A percentile compares a stretch with the other conserved stretches of the same genome.
Evolutionary conservation across 1,140 invertebrate species (phyloP).

Genomic region (Drosophila simulans): DNA sequence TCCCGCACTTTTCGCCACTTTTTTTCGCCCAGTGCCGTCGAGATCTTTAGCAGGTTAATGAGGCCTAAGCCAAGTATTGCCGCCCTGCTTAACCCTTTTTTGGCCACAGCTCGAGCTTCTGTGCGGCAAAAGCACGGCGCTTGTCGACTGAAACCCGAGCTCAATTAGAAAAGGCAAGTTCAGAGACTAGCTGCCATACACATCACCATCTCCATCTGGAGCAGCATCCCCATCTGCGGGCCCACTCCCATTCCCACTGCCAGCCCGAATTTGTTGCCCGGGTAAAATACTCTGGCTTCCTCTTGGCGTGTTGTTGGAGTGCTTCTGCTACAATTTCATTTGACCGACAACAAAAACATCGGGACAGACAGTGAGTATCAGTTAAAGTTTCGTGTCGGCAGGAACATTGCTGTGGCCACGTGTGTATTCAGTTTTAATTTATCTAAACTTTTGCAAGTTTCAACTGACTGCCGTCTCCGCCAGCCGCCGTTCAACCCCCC

Average conservation of each 20-base stretch:
- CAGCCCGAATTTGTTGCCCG: not conserved
- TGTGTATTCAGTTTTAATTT: slow-evolving; percentile 76
- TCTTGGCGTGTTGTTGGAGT: slow-evolving; percentile 39
- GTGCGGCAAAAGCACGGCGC: not conserved
- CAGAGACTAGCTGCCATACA: slow-evolving; percentile 8
- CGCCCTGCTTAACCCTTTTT: slow-evolving; percentile 37
- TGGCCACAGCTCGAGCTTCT: not conserved
- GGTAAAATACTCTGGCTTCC: slow-evolving; percentile 38
- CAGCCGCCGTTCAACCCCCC: not conserved
- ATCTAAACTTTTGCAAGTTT: slow-evolving; percentile 69
- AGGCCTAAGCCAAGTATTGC: slow-evolving; percentile 17
- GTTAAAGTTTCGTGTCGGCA: slow-evolving; percentile 31
- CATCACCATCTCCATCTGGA: too few relatives aligned
- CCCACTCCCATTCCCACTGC: not conserved
- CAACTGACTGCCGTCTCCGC: slow-evolving; percentile 32
- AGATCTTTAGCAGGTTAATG: slow-evolving; percentile 25
- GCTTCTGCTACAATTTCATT: slow-evolving; percentile 61
- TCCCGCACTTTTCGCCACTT: not conserved
- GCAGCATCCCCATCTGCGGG: too few relatives aligned
- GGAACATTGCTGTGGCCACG: slow-evolving; percentile 47
- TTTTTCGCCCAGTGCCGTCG: not conserved
- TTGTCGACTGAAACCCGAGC: slow-evolving; percentile 57
- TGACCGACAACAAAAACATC: slow-evolving; percentile 58
- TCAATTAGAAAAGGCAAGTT: slow-evolving; percentile 68
- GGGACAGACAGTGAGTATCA: slow-evolving; percentile 5